phyloP scores from a whole-genome alignment of 2,888 invertebrate genomes.

The Chrysolina haemoptera region DNA sequence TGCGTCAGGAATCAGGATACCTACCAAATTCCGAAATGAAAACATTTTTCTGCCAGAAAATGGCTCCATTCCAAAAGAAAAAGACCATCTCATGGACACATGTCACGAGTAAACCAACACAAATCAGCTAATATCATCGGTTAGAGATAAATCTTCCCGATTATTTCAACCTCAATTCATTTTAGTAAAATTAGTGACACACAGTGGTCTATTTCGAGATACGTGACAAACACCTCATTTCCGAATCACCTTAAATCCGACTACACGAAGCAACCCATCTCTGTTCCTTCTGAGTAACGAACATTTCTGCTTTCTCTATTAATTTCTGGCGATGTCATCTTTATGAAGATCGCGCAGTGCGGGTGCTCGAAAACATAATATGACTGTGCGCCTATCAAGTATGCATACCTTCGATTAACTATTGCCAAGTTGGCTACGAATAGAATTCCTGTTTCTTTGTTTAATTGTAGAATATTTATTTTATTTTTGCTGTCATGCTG shows the following conservation, averaged over 20 bases:
- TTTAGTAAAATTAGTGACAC: conserved; percentile 44
- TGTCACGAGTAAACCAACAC: conserved; percentile 9
- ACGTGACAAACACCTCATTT: conserved; percentile 43
- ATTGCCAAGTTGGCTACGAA: conserved; percentile 56
- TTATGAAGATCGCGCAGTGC: conserved; percentile 34
- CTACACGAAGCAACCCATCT: not conserved
- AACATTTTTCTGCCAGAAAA: not conserved
- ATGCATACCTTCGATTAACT: conserved; percentile 58
- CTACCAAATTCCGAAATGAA: not conserved
- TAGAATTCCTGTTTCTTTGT: conserved; percentile 47
- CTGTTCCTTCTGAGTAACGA: not conserved
- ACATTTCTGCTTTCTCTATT: not conserved
- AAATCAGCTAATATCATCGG: conserved; percentile 20
- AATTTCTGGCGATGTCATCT: conserved; percentile 1
- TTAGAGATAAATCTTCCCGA: conserved; percentile 33
- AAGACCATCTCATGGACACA: conserved; percentile 11
- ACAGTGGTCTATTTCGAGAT: conserved; percentile 39
- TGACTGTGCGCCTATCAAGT: conserved; percentile 56
- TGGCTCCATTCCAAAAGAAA: conserved; percentile 9
- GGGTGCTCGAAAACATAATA: conserved; percentile 53
- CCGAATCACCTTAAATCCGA: conserved; percentile 46
- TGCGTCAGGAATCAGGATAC: too few species aligned
- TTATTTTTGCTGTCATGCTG: not conserved
- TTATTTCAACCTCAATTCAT: conserved; percentile 34
- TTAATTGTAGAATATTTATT: conserved; percentile 37